A percentile compares a stretch with the other conserved stretches of the same genome.
phyloP scores from a whole-genome alignment of 2,888 invertebrate genomes.

The Sphinx pinastri region DNA sequence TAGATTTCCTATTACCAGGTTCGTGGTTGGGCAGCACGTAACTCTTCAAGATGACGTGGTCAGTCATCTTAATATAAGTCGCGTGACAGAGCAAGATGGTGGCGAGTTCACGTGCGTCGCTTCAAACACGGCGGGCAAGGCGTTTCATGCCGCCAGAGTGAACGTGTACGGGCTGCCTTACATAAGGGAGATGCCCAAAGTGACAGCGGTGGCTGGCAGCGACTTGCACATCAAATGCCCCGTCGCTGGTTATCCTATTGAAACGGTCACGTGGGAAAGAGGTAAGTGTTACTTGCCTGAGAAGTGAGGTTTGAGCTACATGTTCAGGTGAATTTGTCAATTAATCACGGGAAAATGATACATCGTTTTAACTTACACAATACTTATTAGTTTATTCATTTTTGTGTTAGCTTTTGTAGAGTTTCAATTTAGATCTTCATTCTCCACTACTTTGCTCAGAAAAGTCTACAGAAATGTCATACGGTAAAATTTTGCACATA shows the following conservation, averaged over 20 bases:
- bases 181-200: constrained; percentile 94
- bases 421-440: too few species aligned
- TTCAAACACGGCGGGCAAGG: constrained; percentile 91
- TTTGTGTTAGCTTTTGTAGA: too few species aligned
- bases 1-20: constrained; percentile 75
- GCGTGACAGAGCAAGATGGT: constrained; percentile 94
- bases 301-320: background rate
- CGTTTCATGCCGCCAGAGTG: constrained; percentile 92
- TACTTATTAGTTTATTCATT: too few species aligned
- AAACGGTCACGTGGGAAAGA: constrained; percentile 94
- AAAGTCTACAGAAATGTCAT: too few species aligned
- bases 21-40: constrained; percentile 95
- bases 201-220: constrained; percentile 93
- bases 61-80: constrained; percentile 95
- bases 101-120: constrained; percentile 95
- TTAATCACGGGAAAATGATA: background rate
- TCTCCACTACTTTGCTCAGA: too few species aligned
- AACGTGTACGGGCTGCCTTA: constrained; percentile 95
- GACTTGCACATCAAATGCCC: constrained; percentile 94
- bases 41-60: constrained; percentile 96
- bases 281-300: constrained; percentile 78
- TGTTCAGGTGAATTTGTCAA: too few species aligned
- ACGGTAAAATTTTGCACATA: too few species aligned
- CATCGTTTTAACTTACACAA: too few species aligned
- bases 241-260: constrained; percentile 94